phyloP scores from a whole-genome alignment of 2,113 vertebrate genomes.

The Tachysurus vachellii region DNA sequence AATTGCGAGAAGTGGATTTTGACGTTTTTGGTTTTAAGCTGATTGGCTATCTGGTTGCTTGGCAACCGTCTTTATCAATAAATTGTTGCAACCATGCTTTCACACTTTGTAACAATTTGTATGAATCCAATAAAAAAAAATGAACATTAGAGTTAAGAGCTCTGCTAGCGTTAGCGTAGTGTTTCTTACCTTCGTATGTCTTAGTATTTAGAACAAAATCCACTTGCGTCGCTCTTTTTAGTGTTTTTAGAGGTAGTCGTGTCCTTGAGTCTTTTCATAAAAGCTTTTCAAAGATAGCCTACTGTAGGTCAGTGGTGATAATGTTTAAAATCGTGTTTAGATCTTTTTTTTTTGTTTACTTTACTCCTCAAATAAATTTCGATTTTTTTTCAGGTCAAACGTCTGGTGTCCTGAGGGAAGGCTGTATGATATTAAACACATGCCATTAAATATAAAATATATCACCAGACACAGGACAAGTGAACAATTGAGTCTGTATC shows the following conservation, averaged over 20 bases:
- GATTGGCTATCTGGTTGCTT: too few species aligned
- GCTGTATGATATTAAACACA: background rate
- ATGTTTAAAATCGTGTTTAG: background rate
- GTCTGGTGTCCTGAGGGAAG: background rate
- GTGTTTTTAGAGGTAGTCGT: background rate
- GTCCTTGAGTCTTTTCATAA: background rate
- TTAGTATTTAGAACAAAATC: background rate
- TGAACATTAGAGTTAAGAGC: background rate
- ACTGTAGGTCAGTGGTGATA: background rate
- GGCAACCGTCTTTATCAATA: background rate
- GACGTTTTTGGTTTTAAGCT: background rate
- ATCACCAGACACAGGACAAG: background rate
- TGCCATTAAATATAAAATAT: background rate
- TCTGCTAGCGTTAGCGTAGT: background rate
- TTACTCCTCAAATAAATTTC: background rate
- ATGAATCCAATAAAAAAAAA: background rate
- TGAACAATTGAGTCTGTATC: background rate
- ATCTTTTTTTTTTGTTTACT: background rate
- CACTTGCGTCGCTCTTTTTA: background rate
- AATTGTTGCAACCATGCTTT: background rate
- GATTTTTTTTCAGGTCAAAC: background rate
- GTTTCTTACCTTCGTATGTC: background rate
- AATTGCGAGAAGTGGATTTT: background rate
- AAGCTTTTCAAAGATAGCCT: background rate
- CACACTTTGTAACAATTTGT: background rate